Conservation (phyloP, 2,113 vertebrate species). For the Smithornis capensis region DNA sequence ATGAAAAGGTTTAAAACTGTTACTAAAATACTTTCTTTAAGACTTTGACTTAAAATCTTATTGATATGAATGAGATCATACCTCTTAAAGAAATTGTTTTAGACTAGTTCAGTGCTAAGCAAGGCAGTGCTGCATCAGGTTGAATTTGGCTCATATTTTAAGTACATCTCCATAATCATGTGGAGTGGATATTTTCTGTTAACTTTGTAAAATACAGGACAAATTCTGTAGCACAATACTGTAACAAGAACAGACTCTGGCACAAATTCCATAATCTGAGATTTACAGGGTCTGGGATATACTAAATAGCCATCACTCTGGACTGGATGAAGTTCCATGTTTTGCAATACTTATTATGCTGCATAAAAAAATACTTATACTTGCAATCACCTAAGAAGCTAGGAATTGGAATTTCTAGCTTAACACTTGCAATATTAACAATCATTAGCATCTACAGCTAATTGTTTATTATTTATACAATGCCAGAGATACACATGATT, state of each 20-base stretch:
- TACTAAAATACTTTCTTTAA: background rate
- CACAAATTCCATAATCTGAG: background rate
- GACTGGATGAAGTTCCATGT: background rate
- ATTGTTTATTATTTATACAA: slow-evolving; percentile 25
- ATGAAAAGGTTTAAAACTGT: background rate
- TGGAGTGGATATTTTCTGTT: background rate
- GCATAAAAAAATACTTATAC: slow-evolving; percentile 15
- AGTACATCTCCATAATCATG: background rate
- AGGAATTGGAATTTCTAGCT: background rate
- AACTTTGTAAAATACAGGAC: background rate
- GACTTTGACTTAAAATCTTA: background rate
- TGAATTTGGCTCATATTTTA: slow-evolving; percentile 32
- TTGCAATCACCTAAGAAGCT: background rate
- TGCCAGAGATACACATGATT: background rate
- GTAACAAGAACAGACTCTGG: slow-evolving; percentile 11
- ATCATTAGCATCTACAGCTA: background rate
- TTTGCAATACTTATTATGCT: background rate
- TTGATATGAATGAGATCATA: background rate
- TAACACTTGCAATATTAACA: background rate
- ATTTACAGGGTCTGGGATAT: background rate
- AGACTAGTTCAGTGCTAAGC: background rate
- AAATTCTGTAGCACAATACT: background rate
- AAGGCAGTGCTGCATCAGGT: background rate
- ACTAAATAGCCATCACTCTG: background rate
- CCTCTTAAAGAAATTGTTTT: background rate